phyloP scores from a whole-genome alignment of 2,888 invertebrate species.

The Pardosa pseudoannulata region DNA sequence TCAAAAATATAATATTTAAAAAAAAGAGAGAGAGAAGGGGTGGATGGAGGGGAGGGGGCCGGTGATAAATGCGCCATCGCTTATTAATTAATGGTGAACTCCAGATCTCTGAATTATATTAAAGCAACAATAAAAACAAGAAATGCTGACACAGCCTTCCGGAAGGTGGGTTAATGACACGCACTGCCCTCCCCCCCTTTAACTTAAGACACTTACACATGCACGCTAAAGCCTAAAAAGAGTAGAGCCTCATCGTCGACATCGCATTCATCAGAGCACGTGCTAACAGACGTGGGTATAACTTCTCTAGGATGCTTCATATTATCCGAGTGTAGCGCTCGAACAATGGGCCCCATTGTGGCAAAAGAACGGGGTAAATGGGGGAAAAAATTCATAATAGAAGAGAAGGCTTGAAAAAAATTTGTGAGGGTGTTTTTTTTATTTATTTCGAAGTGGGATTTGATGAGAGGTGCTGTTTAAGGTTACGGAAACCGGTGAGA shows the following conservation, averaged over 20 bases:
- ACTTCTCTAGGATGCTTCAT: constrained; percentile 20
- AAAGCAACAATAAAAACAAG: constrained; percentile 13
- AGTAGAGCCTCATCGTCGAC: neutral
- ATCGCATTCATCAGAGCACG: constrained; percentile 27
- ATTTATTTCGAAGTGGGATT: neutral
- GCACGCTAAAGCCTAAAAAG: neutral
- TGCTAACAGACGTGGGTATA: constrained; percentile 20
- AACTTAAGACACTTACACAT: constrained; percentile 5
- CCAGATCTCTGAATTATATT: neutral
- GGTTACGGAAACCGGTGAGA: neutral
- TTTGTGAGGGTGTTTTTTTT: neutral
- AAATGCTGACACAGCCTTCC: constrained; percentile 28
- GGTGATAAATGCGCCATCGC: neutral
- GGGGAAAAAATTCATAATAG: neutral
- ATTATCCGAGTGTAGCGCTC: constrained; percentile 10
- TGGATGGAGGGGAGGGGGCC: too few relatives aligned
- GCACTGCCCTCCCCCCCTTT: constrained; percentile 5
- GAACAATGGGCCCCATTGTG: constrained; percentile 25
- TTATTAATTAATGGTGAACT: constrained; percentile 19
- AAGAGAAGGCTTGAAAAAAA: neutral
- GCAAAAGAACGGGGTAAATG: constrained; percentile 16
- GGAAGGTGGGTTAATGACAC: constrained; percentile 24
- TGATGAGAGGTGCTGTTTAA: neutral
- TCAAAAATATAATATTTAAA: too few relatives aligned
- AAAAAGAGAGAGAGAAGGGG: too few relatives aligned